Evolutionary conservation across 2,797 vertebrate species (phyloP).

Genomic region (Hipposideros larvatus): DNA sequence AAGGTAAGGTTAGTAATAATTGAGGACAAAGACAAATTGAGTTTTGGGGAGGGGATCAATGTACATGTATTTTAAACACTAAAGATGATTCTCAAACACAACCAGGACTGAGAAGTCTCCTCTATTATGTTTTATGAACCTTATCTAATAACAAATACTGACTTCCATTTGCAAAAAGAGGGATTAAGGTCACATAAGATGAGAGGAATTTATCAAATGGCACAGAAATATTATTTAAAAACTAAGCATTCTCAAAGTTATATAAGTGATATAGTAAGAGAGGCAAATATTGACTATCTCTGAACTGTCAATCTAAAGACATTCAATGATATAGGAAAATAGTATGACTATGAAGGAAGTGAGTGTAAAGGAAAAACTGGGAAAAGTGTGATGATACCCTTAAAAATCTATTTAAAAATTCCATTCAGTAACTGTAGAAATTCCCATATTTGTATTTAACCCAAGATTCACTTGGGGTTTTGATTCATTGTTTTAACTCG

Average conservation of each 20-base stretch:
- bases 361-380: neutral
- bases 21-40: neutral
- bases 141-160: neutral
- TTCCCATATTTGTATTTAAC: neutral
- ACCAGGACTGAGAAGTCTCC: neutral
- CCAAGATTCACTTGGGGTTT: neutral
- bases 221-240: conserved; percentile 29
- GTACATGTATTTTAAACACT: neutral
- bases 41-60: neutral
- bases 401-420: neutral
- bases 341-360: neutral
- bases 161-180: neutral
- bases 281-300: neutral
- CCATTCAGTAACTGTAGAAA: neutral
- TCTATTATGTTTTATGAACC: neutral
- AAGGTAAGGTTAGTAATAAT: neutral
- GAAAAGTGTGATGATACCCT: neutral
- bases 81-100: neutral
- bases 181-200: neutral
- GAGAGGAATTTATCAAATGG: neutral
- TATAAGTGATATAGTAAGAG: neutral
- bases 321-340: neutral
- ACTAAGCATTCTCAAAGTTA: neutral
- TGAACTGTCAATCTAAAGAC: neutral
- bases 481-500: neutral